phyloP scores from a whole-genome alignment of 30 jellyfish, hydroid and myxozoan species.

The Chrysaora quinquecirrha region DNA sequence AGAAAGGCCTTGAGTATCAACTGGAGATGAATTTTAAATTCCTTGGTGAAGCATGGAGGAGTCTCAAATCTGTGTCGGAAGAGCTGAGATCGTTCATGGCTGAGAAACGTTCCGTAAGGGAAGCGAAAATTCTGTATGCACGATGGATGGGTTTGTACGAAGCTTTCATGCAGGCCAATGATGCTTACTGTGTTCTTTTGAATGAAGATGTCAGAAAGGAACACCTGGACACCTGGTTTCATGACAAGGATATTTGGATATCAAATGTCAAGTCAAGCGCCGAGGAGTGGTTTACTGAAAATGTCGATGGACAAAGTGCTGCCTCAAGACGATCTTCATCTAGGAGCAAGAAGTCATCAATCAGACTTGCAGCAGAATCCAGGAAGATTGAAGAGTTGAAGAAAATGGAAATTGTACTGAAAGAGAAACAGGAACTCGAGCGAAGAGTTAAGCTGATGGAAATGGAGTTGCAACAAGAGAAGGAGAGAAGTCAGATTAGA shows the following conservation, averaged over 20 bases:
- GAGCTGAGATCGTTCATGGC: neutral
- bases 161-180: constrained; percentile 39
- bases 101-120: constrained; percentile 31
- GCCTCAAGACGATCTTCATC: constrained; percentile 34
- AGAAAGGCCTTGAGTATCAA: constrained; percentile 41
- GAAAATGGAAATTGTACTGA: constrained; percentile 38
- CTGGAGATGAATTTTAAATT: constrained; percentile 18
- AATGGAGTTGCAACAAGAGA: constrained; percentile 46
- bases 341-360: constrained; percentile 13
- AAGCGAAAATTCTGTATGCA: constrained; percentile 7
- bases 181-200: constrained; percentile 28
- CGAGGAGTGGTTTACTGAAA: constrained; percentile 39
- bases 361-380: constrained; percentile 4
- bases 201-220: constrained; percentile 24
- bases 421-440: constrained; percentile 9
- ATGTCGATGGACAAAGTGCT: constrained; percentile 25
- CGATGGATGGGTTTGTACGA: constrained; percentile 42
- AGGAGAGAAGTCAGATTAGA: constrained; percentile 5
- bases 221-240: constrained; percentile 40
- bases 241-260: constrained; percentile 5
- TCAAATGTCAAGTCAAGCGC: constrained; percentile 25
- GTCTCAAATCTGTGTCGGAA: constrained; percentile 33
- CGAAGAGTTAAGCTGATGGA: constrained; percentile 17
- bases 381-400: constrained; percentile 14
- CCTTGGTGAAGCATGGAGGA: constrained; percentile 46